A percentile compares a stretch with the other conserved stretches of the same genome.
These are phyloP conservation scores for Amia ocellicauda DNA, from an alignment of 2,113 vertebrate species.

Conservation along the genomic window DNA sequence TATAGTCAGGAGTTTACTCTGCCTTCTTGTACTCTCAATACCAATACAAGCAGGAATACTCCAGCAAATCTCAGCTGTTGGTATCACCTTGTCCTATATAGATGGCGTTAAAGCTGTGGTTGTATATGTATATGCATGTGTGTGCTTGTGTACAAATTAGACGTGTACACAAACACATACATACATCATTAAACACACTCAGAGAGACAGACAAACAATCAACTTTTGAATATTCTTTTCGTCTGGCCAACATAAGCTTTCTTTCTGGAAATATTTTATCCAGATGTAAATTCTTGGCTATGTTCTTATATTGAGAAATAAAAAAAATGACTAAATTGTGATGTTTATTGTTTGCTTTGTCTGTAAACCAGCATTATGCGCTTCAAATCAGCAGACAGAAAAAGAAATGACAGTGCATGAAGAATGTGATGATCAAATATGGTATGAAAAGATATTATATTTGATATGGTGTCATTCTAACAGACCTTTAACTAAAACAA, in stretches of 20 bases:
- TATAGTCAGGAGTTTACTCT: slow-evolving; percentile 21
- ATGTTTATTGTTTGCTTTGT: slow-evolving; percentile 16
- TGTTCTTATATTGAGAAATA: slow-evolving; percentile 47
- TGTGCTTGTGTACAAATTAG: neutral
- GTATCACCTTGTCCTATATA: slow-evolving; percentile 21
- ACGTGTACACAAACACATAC: slow-evolving; percentile 12
- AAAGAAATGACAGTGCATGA: no score
- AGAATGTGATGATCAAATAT: no score
- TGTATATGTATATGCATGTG: slow-evolving; percentile 28
- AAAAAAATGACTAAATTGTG: slow-evolving; percentile 20
- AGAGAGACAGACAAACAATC: slow-evolving; percentile 21
- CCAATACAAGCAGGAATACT: slow-evolving; percentile 6
- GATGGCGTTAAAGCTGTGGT: slow-evolving; percentile 1
- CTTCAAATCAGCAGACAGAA: no score
- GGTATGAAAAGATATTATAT: no score
- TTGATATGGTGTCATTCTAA: no score
- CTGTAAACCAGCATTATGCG: slow-evolving; percentile 30
- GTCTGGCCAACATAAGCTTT: slow-evolving; percentile 30
- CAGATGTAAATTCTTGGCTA: slow-evolving; percentile 31
- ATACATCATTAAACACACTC: slow-evolving; percentile 7
- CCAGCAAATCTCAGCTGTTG: slow-evolving; percentile 11
- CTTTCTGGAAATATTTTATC: slow-evolving; percentile 42
- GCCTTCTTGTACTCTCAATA: slow-evolving; percentile 23
- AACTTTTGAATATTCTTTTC: slow-evolving; percentile 33
- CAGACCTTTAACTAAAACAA: no score